These are phyloP conservation scores for Fundulus diaphanus DNA, from an alignment of 2,797 vertebrate genomes.

Conservation along the genomic window DNA sequence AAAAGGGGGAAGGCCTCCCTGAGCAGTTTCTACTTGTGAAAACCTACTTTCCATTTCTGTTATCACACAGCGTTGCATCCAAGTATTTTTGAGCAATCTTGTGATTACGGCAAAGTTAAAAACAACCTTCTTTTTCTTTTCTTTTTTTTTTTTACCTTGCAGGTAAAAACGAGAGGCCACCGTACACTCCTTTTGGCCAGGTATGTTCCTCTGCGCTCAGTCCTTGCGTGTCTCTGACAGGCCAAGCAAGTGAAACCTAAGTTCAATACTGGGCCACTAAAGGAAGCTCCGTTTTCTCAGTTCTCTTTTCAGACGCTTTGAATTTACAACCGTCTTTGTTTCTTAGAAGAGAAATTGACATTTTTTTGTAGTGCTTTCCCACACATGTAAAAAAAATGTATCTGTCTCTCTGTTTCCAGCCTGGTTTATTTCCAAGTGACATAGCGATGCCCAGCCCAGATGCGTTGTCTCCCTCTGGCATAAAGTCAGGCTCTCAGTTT, in stretches of 20 bases:
- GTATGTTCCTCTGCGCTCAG: slow-evolving; percentile 52
- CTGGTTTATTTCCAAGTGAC: slow-evolving; percentile 91
- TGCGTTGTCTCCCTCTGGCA: slow-evolving; percentile 91
- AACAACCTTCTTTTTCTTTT: too few relatives aligned
- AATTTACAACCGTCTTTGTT: slow-evolving; percentile 41
- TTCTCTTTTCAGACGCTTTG: slow-evolving; percentile 66
- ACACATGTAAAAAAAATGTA: slow-evolving; percentile 22
- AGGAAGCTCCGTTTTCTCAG: slow-evolving; percentile 53
- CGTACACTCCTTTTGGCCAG: slow-evolving; percentile 90
- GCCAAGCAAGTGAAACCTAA: not conserved
- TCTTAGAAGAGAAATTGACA: slow-evolving; percentile 41
- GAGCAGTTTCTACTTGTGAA: slow-evolving; percentile 69
- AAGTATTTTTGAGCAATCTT: slow-evolving; percentile 15
- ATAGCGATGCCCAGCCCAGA: slow-evolving; percentile 91
- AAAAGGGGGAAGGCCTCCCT: slow-evolving; percentile 69
- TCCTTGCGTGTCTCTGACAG: not conserved
- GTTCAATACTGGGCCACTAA: slow-evolving; percentile 13
- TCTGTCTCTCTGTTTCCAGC: slow-evolving; percentile 73
- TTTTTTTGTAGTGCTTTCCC: slow-evolving; percentile 24
- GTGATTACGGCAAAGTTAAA: slow-evolving; percentile 8
- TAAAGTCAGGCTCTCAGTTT: slow-evolving; percentile 92
- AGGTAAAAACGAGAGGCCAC: slow-evolving; percentile 93
- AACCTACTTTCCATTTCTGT: slow-evolving; percentile 64
- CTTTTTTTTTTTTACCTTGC: slow-evolving; percentile 32
- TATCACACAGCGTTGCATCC: slow-evolving; percentile 35